Evolutionary conservation across 2,888 invertebrate species (phyloP).

Genomic region (Napeogenes inachia): DNA sequence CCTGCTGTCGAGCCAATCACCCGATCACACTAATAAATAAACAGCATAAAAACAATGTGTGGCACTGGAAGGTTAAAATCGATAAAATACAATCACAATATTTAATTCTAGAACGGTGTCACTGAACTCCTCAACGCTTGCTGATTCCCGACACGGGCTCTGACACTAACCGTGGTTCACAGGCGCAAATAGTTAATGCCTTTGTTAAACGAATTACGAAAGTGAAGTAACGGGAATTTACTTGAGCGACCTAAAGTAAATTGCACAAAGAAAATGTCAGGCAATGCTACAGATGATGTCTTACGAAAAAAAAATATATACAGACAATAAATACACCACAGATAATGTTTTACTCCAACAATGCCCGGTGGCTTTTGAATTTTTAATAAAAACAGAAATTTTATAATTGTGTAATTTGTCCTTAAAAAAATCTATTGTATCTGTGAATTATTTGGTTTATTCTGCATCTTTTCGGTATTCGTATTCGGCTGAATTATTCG

Average conservation of each 20-base stretch:
- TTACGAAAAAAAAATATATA: neutral
- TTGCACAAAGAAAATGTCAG: conserved; percentile 65
- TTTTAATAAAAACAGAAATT: neutral
- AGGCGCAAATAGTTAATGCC: conserved; percentile 59
- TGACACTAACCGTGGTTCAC: conserved; percentile 49
- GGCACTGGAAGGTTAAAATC: conserved; percentile 64
- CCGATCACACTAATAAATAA: conserved; percentile 63
- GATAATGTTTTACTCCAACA: conserved; percentile 16
- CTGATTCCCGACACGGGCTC: conserved; percentile 45
- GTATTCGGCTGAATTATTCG: no score
- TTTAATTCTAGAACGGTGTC: conserved; percentile 51
- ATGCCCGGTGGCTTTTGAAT: no score
- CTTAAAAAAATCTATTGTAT: no score
- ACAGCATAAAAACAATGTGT: conserved; percentile 66
- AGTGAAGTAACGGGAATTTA: conserved; percentile 73
- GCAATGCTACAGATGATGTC: conserved; percentile 22
- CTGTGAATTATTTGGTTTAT: no score
- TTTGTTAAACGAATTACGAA: conserved; percentile 71
- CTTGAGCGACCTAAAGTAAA: conserved; percentile 61
- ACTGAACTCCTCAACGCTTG: conserved; percentile 42
- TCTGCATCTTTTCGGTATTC: no score
- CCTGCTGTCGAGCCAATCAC: conserved; percentile 55
- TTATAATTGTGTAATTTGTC: no score
- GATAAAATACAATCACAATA: conserved; percentile 62
- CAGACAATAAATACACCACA: conserved; percentile 15